phyloP scores from a whole-genome alignment of 1,140 invertebrate genomes.

The Drosophila persimilis region DNA sequence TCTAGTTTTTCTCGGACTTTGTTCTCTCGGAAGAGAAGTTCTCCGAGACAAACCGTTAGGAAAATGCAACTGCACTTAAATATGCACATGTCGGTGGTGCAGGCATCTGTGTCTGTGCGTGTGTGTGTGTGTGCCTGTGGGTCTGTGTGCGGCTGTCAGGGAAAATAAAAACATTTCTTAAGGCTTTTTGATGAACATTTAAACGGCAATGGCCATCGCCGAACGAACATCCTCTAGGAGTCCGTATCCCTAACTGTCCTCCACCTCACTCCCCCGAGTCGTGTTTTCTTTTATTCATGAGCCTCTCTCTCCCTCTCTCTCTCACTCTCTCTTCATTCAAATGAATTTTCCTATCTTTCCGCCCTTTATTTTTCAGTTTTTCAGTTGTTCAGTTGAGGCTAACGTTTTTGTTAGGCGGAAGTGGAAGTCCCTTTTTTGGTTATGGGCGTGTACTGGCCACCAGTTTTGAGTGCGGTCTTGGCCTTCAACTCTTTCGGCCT shows the following conservation, averaged over 20 bases:
- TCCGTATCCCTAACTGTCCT: no score
- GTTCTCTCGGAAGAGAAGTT: constrained; percentile 18
- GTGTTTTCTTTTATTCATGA: constrained; percentile 11
- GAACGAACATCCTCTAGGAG: not conserved
- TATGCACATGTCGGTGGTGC: constrained; percentile 5
- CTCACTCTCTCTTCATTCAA: not conserved
- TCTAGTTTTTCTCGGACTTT: constrained; percentile 17
- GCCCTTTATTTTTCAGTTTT: not conserved
- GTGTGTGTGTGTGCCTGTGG: no score
- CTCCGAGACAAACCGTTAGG: constrained; percentile 36
- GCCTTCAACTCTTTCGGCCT: not conserved
- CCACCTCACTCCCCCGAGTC: not conserved
- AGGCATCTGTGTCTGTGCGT: not conserved
- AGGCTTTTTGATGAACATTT: constrained; percentile 51
- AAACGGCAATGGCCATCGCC: constrained; percentile 19
- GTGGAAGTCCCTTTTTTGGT: not conserved
- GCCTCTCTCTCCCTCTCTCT: not conserved
- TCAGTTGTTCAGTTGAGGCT: not conserved
- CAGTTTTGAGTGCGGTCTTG: constrained; percentile 4
- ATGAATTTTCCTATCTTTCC: constrained; percentile 3
- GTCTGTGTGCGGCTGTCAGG: constrained; percentile 20
- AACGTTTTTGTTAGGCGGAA: not conserved
- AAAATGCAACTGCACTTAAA: constrained; percentile 44
- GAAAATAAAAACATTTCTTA: constrained; percentile 58
- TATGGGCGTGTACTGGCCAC: not conserved